Percentiles rank a stretch among this genome's conserved stretches.
Conservation (phyloP, 2,113 vertebrate genomes). For the Shinisaurus crocodilurus region DNA sequence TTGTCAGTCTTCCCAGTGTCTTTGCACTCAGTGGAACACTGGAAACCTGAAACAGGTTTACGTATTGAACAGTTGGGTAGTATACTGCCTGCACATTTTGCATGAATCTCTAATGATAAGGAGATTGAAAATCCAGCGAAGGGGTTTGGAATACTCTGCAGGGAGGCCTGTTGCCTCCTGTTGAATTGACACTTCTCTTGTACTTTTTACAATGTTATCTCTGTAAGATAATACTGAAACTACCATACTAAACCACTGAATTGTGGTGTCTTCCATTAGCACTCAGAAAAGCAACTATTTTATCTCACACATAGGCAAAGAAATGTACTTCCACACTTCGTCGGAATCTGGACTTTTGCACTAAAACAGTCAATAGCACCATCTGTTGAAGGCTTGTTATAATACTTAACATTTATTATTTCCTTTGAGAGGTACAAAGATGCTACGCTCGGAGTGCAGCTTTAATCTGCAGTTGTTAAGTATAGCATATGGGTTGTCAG, state of each 20-base stretch:
- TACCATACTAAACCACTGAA: no score
- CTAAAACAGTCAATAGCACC: slow-evolving; percentile 44
- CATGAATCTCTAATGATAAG: not conserved
- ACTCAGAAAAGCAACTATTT: not conserved
- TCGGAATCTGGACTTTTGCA: not conserved
- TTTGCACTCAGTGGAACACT: not conserved
- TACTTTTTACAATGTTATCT: not conserved
- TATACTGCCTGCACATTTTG: not conserved
- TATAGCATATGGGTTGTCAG: fast-evolving
- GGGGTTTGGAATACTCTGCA: not conserved
- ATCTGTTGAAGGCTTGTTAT: slow-evolving; percentile 45
- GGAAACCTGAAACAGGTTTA: not conserved
- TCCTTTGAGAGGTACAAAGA: not conserved
- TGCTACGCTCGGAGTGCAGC: not conserved
- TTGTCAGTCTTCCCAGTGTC: not conserved
- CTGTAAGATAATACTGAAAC: not conserved
- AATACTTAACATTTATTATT: not conserved
- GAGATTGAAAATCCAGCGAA: not conserved
- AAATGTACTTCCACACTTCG: not conserved
- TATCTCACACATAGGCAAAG: not conserved
- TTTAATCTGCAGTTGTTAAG: fast-evolving
- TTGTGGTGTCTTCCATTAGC: not conserved
- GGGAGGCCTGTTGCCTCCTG: not conserved
- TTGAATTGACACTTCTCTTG: not conserved
- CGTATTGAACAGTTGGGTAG: not conserved